A percentile compares a stretch with the other conserved stretches of the same genome.
Conservation (phyloP, 2,797 vertebrate species). For the Oryzias dopingdopingensis region DNA sequence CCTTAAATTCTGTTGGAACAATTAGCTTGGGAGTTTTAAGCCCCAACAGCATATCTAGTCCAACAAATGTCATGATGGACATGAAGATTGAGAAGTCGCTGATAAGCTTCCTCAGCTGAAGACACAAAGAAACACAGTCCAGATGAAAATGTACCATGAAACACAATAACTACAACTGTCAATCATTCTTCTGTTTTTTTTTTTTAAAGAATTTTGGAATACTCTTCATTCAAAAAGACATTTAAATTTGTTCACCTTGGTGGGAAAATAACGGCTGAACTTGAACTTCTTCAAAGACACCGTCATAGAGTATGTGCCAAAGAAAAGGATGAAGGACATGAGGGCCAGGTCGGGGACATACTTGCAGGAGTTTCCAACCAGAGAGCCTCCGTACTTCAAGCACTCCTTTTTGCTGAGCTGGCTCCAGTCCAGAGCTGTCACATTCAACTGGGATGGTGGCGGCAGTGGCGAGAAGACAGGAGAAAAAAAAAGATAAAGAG, state of each 20-base stretch:
- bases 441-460: conserved; percentile 81
- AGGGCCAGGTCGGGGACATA: conserved; percentile 93
- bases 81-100: conserved; percentile 96
- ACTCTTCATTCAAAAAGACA: neutral
- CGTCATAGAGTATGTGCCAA: conserved; percentile 96
- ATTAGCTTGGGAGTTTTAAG: conserved; percentile 88
- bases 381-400: conserved; percentile 87
- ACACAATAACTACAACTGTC: too few species aligned
- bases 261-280: conserved; percentile 96
- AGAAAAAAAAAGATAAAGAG: conserved; percentile 38
- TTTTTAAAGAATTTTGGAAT: neutral
- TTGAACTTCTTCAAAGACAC: conserved; percentile 96
- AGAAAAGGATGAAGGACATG: conserved; percentile 99
- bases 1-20: conserved; percentile 87
- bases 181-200: too few species aligned
- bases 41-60: conserved; percentile 85
- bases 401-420: conserved; percentile 97
- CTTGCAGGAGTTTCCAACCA: conserved; percentile 89
- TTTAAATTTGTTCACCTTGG: conserved; percentile 81
- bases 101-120: conserved; percentile 89
- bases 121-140: too few species aligned
- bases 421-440: conserved; percentile 96
- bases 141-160: neutral
- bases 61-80: conserved; percentile 89
- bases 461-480: conserved; percentile 39